Conservation (phyloP, 1,140 invertebrate species). For the Saccostrea glomerata region DNA sequence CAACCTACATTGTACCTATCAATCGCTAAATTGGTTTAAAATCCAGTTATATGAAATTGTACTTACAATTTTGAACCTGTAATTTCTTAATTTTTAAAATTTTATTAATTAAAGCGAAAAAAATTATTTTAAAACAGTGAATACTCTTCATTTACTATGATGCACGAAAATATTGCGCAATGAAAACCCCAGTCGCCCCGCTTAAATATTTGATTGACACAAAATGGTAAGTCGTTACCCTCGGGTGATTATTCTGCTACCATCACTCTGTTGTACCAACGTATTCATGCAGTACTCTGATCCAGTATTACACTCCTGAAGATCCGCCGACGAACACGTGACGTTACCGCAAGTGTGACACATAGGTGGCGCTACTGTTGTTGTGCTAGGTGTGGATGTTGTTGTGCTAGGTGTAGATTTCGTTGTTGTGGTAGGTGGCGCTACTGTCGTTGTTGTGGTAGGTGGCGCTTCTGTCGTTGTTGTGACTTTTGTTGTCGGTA, state of each 20-base stretch:
- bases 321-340: neutral
- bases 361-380: neutral
- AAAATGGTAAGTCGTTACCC: neutral
- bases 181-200: too few species aligned
- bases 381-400: neutral
- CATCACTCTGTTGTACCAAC: neutral
- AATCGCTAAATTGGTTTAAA: too few species aligned
- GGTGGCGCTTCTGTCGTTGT: neutral
- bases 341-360: conserved; percentile 34
- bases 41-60: too few species aligned
- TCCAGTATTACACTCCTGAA: conserved; percentile 18
- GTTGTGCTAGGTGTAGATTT: neutral
- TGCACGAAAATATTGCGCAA: too few species aligned
- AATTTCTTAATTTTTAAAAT: too few species aligned
- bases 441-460: neutral
- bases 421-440: neutral
- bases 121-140: too few species aligned
- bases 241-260: neutral
- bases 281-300: conserved; percentile 48
- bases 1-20: too few species aligned
- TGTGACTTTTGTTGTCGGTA: neutral
- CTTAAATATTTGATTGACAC: too few species aligned
- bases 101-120: too few species aligned
- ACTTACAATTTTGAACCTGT: too few species aligned
- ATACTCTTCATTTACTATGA: too few species aligned